Evolutionary conservation across 2,797 vertebrate genomes (phyloP).

Genomic region (Luscinia luscinia): DNA sequence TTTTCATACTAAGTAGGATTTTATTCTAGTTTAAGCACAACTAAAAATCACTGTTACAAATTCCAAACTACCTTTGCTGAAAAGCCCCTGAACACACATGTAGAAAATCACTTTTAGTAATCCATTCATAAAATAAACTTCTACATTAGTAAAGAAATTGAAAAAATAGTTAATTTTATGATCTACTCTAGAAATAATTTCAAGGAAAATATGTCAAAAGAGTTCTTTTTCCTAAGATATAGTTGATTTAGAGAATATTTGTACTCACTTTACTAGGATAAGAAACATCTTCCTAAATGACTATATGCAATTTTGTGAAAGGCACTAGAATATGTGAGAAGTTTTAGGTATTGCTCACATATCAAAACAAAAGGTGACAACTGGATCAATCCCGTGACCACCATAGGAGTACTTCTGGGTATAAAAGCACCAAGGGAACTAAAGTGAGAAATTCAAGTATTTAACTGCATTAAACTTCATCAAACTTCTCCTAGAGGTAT

Average conservation of each 20-base stretch:
- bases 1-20: background rate
- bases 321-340: background rate
- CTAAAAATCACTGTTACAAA: background rate
- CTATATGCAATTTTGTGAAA: background rate
- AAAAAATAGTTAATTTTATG: background rate
- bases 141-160: background rate
- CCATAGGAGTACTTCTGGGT: background rate
- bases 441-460: background rate
- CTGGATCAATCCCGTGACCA: background rate
- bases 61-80: background rate
- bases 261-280: background rate
- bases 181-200: background rate
- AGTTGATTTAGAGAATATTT: background rate
- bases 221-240: background rate
- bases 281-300: background rate
- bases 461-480: background rate
- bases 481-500: background rate
- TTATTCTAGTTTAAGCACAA: background rate
- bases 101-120: background rate
- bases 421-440: background rate
- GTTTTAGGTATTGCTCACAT: background rate
- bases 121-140: background rate
- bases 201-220: background rate
- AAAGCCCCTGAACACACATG: rapidly evolving
- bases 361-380: background rate